A percentile compares a stretch with the other conserved stretches of the same genome.
These are phyloP conservation scores for Enteromius paludinosus DNA, from an alignment of 2,797 vertebrate species.

Conservation along the genomic window DNA sequence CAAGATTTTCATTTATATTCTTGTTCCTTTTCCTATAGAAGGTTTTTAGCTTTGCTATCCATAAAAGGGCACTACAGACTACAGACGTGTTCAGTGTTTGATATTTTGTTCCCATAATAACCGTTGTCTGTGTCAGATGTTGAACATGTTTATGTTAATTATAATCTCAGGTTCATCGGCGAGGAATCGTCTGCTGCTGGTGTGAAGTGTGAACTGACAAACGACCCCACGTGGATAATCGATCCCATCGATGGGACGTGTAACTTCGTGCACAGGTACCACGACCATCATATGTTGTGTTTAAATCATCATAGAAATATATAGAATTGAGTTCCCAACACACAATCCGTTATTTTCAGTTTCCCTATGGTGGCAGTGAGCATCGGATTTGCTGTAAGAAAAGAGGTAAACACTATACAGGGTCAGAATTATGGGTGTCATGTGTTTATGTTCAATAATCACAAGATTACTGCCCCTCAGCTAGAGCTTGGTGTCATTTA, in stretches of 20 bases:
- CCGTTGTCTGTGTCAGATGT: neutral
- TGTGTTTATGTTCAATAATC: conserved; percentile 36
- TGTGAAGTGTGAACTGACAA: conserved; percentile 81
- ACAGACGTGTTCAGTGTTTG: neutral
- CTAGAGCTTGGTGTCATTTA: conserved; percentile 89
- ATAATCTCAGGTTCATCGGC: conserved; percentile 81
- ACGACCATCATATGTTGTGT: neutral
- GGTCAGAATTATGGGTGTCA: neutral
- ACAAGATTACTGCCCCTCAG: conserved; percentile 61
- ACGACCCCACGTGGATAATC: conserved; percentile 87
- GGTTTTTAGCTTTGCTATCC: neutral
- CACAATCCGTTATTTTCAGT: conserved; percentile 68
- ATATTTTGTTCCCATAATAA: neutral
- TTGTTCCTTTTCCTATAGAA: neutral
- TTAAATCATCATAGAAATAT: neutral
- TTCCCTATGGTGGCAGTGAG: conserved; percentile 89
- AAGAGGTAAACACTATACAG: conserved; percentile 77
- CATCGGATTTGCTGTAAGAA: conserved; percentile 88
- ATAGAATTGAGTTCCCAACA: neutral
- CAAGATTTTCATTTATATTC: too few species aligned
- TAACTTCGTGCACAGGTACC: conserved; percentile 88
- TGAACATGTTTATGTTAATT: too few species aligned
- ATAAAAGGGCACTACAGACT: neutral
- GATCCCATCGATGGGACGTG: conserved; percentile 89
- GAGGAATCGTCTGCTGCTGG: conserved; percentile 88